Evolutionary conservation across 2,888 invertebrate genomes (phyloP).

Genomic region (Taphrorychus bicolor): DNA sequence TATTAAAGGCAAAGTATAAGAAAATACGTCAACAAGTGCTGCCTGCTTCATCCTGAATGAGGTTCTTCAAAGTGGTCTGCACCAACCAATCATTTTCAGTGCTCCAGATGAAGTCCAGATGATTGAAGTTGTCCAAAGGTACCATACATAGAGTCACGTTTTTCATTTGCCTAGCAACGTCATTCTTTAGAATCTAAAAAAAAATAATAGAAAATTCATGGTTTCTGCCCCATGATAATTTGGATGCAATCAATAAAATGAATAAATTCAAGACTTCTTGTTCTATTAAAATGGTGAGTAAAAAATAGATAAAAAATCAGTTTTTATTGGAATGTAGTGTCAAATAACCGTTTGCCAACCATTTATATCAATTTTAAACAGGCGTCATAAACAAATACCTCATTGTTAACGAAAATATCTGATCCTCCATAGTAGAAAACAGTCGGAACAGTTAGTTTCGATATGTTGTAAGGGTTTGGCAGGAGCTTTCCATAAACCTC

Average conservation of each 20-base stretch:
- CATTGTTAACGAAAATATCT: slow-evolving; percentile 5
- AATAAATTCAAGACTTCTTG: too few relatives aligned
- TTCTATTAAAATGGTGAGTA: too few relatives aligned
- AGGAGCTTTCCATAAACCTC: neutral
- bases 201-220: too few relatives aligned
- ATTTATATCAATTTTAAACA: neutral
- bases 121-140: slow-evolving; percentile 4
- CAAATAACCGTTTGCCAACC: too few relatives aligned
- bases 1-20: too few relatives aligned
- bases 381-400: neutral
- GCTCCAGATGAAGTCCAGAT: slow-evolving; percentile 11
- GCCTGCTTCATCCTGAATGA: neutral
- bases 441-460: neutral
- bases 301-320: neutral
- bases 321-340: too few relatives aligned
- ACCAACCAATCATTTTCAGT: neutral
- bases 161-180: neutral
- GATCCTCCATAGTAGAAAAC: slow-evolving; percentile 6
- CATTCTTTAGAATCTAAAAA: neutral
- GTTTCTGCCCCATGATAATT: too few relatives aligned
- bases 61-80: neutral
- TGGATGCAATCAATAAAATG: too few relatives aligned
- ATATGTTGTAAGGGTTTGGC: slow-evolving; percentile 3
- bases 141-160: neutral
- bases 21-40: too few relatives aligned